These are phyloP conservation scores for Caenorhabditis imperialis DNA, from an alignment of 2,888 invertebrate species.

Conservation along the genomic window DNA sequence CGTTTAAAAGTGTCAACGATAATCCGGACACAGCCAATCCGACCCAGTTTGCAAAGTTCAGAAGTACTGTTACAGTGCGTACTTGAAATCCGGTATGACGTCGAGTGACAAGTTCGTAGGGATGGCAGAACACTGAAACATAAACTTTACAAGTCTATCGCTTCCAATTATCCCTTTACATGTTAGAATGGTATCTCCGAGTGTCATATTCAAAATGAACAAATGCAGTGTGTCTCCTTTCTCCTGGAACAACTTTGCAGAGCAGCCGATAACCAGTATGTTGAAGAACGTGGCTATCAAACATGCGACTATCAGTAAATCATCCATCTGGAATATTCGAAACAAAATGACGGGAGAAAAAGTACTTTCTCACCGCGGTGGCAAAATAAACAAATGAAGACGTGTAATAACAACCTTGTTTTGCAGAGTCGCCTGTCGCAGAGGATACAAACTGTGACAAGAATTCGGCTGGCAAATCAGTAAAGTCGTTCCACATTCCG, in stretches of 20 bases:
- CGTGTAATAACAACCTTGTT: constrained; percentile 3
- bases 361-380: constrained; percentile 6
- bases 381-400: constrained; percentile 11
- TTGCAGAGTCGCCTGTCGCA: not conserved
- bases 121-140: constrained; percentile 76
- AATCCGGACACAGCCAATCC: constrained; percentile 75
- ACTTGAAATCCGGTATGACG: constrained; percentile 69
- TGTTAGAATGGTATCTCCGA: constrained; percentile 75
- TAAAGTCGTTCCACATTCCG: constrained; percentile 42
- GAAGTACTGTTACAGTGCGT: constrained; percentile 67
- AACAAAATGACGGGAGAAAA: not conserved
- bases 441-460: constrained; percentile 6
- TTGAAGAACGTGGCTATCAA: constrained; percentile 76
- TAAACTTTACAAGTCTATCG: too few relatives aligned
- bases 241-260: constrained; percentile 64
- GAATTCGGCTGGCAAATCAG: constrained; percentile 33
- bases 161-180: too few relatives aligned
- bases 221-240: constrained; percentile 77
- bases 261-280: constrained; percentile 74
- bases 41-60: constrained; percentile 76
- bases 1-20: constrained; percentile 74
- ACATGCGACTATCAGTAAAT: constrained; percentile 70
- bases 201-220: constrained; percentile 77
- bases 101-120: constrained; percentile 74
- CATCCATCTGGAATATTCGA: constrained; percentile 73